Evolutionary conservation across 2,797 vertebrate genomes (phyloP).

Genomic region (Cossypha dichroa): DNA sequence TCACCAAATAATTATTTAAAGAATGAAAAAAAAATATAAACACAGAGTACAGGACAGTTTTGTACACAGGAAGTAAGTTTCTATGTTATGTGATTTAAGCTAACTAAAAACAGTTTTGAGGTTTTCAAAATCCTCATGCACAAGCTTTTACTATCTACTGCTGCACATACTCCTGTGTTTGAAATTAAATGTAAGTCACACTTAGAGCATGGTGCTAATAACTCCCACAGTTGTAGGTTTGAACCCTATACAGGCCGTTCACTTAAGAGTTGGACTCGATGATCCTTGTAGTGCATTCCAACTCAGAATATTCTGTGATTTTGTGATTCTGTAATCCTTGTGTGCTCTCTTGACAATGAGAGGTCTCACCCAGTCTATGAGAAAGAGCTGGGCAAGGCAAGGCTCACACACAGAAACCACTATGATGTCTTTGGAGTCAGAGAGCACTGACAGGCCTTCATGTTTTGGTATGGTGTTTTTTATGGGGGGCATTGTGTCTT

Average conservation of each 20-base stretch:
- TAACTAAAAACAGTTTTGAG: not conserved
- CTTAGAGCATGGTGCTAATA: not conserved
- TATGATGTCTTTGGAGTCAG: not conserved
- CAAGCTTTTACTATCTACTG: not conserved
- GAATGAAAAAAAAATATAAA: not conserved
- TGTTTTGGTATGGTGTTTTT: not conserved
- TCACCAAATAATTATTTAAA: not conserved
- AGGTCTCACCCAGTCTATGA: not conserved
- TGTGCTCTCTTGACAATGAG: not conserved
- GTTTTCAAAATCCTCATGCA: not conserved
- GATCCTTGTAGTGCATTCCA: not conserved
- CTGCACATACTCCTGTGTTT: not conserved
- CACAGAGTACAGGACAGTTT: not conserved
- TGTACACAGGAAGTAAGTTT: not conserved
- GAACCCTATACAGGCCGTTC: not conserved
- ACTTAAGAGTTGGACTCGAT: not conserved
- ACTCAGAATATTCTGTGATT: not conserved
- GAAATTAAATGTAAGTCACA: not conserved
- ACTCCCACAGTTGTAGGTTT: not conserved
- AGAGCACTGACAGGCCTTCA: not conserved
- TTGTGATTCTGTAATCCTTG: not conserved
- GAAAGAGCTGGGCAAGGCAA: not conserved
- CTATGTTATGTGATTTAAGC: not conserved
- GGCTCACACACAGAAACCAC: not conserved
- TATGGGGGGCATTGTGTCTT: rapidly evolving